Evolutionary conservation across 2,888 invertebrate genomes (phyloP), one percentile per base, ranked within the genome.

Genomic region (Drymonia ruficornis): DNA sequence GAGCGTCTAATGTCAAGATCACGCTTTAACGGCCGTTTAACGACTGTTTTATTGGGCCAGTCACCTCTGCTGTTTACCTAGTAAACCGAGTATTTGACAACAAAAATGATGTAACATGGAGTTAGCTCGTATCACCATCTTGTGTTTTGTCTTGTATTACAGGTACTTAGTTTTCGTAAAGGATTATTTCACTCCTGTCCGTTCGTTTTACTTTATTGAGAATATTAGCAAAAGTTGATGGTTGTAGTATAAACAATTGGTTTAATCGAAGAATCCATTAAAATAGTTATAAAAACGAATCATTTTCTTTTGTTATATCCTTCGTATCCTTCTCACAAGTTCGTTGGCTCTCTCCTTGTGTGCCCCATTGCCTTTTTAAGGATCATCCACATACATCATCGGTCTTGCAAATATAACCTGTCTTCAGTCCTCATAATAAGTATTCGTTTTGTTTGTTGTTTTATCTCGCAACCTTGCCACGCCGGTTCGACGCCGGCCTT

Each of bases 381-480:
- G 53, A 63, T 61, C 56, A 57, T 61, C 50, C 52, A 56, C 36
- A 69, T 72, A 59, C 63, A 69, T 63, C 61, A 71, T 56, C 38
- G 15, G n/a, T 45, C 66, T 63, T 53, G 66, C 63, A 69, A 70
- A 69, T 70, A 70, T 68, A 54, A 59, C 52, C 53, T 48, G 56
- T 61, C 60, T 63, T 50, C 52, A 66, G 61, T 65, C 62, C 60
- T 61, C 59, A 70, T 67, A 66, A 70, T 74, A 70, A 72, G 59
- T 73, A 62, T 66, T 70, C 72, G 67, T 69, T 72, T 61, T 70
- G 62, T 74, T 77, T 75, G 76, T 76, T 78, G 80, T 82, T 84
- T 84, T 83, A 80, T 84, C 77, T 69, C 83, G 81, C 85, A 86
- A 85, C 86, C 86, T 87, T 87, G 86, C 68, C 57, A 59, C 67